Conservation (phyloP, 1,140 invertebrate genomes). For the Drosophila yakuba region DNA sequence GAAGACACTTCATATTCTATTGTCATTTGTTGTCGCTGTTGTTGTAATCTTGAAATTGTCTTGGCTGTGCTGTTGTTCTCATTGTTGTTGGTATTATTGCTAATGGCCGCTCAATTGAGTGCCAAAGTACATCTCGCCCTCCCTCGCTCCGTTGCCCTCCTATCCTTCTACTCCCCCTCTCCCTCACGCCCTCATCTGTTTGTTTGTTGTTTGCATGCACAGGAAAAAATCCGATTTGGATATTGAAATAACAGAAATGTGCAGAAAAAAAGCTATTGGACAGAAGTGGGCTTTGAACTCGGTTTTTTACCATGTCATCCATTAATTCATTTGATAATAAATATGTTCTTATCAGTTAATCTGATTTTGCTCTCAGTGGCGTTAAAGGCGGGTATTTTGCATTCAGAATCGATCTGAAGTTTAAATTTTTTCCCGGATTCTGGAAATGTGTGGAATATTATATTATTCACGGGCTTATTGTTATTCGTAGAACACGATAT, state of each 20-base stretch:
- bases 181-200: not conserved
- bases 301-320: too few relatives aligned
- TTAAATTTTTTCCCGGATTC: slow-evolving; percentile 14
- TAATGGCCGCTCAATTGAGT: slow-evolving; percentile 81
- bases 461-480: not conserved
- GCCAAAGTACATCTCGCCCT: slow-evolving; percentile 67
- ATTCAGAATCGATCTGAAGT: slow-evolving; percentile 22
- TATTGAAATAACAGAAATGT: too few relatives aligned
- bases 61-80: slow-evolving; percentile 36
- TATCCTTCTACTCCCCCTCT: not conserved
- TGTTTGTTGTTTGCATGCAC: slow-evolving; percentile 16
- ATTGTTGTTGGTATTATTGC: slow-evolving; percentile 67
- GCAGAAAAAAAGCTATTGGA: not conserved
- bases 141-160: not conserved
- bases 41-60: slow-evolving; percentile 81
- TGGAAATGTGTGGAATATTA: slow-evolving; percentile 4
- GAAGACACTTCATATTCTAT: slow-evolving; percentile 77
- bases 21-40: slow-evolving; percentile 61
- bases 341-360: not conserved
- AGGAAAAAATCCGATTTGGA: not conserved
- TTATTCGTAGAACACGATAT: slow-evolving; percentile 6
- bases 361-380: not conserved
- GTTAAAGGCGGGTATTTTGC: not conserved
- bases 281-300: not conserved
- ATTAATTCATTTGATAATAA: too few relatives aligned